These are phyloP conservation scores for Caenorhabditis remanei DNA, from an alignment of 1,140 invertebrate genomes.

Conservation along the genomic window DNA sequence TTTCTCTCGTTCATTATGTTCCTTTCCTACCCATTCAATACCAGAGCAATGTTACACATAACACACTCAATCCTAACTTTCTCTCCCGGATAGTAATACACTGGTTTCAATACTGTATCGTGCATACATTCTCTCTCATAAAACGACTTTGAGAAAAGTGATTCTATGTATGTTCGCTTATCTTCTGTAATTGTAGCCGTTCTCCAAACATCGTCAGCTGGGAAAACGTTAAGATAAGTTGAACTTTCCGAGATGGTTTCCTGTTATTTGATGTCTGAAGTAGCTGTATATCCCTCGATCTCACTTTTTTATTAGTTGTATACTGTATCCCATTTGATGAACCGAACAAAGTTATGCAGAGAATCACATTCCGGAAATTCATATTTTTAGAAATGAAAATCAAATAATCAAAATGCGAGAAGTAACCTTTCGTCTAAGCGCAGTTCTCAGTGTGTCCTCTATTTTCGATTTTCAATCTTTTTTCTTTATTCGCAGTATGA, in stretches of 20 bases:
- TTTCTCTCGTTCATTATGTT: not conserved
- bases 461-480: not conserved
- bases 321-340: no score
- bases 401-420: no score
- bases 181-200: not conserved
- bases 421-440: no score
- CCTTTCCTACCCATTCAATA: not conserved
- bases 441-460: not conserved
- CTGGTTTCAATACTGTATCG: not conserved
- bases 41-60: constrained; percentile 26
- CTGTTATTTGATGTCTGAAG: not conserved
- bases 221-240: not conserved
- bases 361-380: no score
- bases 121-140: not conserved
- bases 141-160: not conserved
- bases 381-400: no score
- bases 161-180: not conserved
- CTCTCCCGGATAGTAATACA: constrained; percentile 25
- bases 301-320: no score
- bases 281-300: no score
- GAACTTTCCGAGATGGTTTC: not conserved
- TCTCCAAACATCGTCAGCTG: not conserved
- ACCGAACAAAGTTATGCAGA: no score
- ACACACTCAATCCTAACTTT: not conserved
- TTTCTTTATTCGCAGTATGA: not conserved